Conservation (phyloP, 2,888 invertebrate genomes). For the Glaucopsyche alexis region DNA sequence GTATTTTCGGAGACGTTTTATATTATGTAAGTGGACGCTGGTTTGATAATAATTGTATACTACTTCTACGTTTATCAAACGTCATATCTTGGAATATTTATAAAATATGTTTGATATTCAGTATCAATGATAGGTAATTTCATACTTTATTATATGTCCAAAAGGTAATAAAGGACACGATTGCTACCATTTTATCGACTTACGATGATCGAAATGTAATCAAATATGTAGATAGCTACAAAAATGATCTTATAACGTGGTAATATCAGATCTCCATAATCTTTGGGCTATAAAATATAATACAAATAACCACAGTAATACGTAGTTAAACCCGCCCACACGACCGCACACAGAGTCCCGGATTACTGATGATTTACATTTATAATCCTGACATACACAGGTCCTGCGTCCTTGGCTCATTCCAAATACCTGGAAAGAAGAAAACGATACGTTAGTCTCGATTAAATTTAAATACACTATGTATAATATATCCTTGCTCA, state of each 20-base stretch:
- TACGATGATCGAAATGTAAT: constrained; percentile 6
- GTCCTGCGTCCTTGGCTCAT: constrained; percentile 31
- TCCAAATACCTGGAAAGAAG: constrained; percentile 40
- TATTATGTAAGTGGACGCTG: no score
- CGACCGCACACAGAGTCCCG: constrained; percentile 49
- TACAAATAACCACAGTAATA: constrained; percentile 21
- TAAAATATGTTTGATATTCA: background rate
- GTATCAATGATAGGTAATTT: background rate
- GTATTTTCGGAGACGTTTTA: no score
- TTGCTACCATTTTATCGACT: constrained; percentile 12
- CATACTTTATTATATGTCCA: background rate
- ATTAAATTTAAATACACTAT: background rate
- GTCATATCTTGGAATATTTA: background rate
- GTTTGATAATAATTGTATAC: no score
- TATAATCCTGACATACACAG: constrained; percentile 46
- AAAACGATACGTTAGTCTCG: constrained; percentile 28
- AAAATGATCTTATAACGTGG: background rate
- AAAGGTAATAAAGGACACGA: background rate
- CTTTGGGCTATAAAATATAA: constrained; percentile 24
- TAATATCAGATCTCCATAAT: constrained; percentile 6
- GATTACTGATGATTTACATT: constrained; percentile 60
- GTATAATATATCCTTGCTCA: background rate
- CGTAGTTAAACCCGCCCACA: constrained; percentile 35
- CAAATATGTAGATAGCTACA: background rate
- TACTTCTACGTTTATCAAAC: no score